Evolutionary conservation across 2,113 vertebrate genomes (phyloP).

Genomic region (Eclectus roratus): DNA sequence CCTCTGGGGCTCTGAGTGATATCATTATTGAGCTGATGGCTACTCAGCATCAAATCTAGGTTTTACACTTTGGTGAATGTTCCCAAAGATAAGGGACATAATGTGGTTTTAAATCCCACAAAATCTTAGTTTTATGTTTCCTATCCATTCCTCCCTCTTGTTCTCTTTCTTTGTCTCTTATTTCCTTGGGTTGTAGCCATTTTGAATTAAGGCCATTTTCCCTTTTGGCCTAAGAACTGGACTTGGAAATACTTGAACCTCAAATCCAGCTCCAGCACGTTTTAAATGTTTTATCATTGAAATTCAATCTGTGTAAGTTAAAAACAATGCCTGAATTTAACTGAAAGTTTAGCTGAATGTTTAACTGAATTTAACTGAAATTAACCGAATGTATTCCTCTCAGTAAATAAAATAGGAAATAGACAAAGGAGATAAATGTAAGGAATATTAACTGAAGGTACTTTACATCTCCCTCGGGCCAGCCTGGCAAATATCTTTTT

Average conservation of each 20-base stretch:
- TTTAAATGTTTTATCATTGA: slow-evolving; percentile 21
- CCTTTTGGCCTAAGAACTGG: slow-evolving; percentile 25
- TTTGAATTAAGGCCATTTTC: slow-evolving; percentile 47
- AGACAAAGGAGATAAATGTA: background rate
- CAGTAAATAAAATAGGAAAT: slow-evolving; percentile 10
- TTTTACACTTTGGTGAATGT: background rate
- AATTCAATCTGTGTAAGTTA: background rate
- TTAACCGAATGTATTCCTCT: background rate
- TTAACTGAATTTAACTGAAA: background rate
- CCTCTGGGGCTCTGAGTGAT: background rate
- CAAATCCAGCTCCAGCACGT: background rate
- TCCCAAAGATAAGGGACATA: background rate
- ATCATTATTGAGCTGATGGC: background rate
- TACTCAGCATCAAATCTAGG: background rate
- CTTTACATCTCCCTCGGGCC: background rate
- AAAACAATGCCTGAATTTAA: background rate
- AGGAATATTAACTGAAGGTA: background rate
- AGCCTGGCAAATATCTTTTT: background rate
- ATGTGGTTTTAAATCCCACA: slow-evolving; percentile 27
- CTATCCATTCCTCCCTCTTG: background rate
- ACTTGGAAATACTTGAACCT: slow-evolving; percentile 48
- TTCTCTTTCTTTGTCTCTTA: slow-evolving; percentile 14
- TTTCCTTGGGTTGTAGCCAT: slow-evolving; percentile 52
- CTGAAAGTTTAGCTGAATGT: background rate
- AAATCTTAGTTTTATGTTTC: slow-evolving; percentile 25